phyloP scores from a whole-genome alignment of 1,140 invertebrate species.

The Drosophila repleta region DNA sequence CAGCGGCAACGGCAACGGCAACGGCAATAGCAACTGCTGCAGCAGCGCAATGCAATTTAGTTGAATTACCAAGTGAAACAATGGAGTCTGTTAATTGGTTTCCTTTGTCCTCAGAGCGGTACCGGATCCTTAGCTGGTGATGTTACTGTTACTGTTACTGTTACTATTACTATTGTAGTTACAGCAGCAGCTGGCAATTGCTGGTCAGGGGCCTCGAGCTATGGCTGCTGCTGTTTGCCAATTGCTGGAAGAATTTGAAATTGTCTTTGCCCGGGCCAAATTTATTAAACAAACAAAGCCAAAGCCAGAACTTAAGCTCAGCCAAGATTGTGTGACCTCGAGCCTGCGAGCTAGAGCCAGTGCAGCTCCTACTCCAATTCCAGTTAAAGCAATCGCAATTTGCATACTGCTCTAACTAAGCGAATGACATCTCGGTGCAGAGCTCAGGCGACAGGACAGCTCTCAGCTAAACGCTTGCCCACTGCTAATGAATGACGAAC shows the following conservation, averaged over 20 bases:
- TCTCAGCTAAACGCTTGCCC: slow-evolving; percentile 60
- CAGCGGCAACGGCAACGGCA: slow-evolving; percentile 47
- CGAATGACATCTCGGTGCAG: slow-evolving; percentile 45
- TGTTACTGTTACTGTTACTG: slow-evolving; percentile 20
- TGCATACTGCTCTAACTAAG: slow-evolving; percentile 77
- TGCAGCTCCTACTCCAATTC: slow-evolving; percentile 29
- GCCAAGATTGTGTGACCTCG: slow-evolving; percentile 27
- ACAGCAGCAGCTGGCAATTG: slow-evolving; percentile 34
- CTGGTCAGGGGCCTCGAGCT: slow-evolving; percentile 31
- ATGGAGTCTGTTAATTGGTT: slow-evolving; percentile 81
- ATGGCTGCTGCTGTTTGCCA: slow-evolving; percentile 71
- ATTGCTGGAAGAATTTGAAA: slow-evolving; percentile 81
- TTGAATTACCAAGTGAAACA: slow-evolving; percentile 82
- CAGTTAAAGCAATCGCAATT: slow-evolving; percentile 40
- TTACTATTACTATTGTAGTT: slow-evolving; percentile 16
- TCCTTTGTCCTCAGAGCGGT: slow-evolving; percentile 66
- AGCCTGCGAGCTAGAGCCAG: slow-evolving; percentile 58
- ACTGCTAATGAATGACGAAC: slow-evolving; percentile 70
- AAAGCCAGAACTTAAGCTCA: slow-evolving; percentile 41
- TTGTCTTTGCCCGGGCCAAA: slow-evolving; percentile 73
- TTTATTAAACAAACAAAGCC: slow-evolving; percentile 77
- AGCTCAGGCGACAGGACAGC: slow-evolving; percentile 38
- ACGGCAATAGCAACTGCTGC: slow-evolving; percentile 31
- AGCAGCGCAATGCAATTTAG: slow-evolving; percentile 76
- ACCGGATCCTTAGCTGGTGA: slow-evolving; percentile 19